Base-by-base conservation (phyloP, 1,140 invertebrate species). In the Drosophila repleta region DNA sequence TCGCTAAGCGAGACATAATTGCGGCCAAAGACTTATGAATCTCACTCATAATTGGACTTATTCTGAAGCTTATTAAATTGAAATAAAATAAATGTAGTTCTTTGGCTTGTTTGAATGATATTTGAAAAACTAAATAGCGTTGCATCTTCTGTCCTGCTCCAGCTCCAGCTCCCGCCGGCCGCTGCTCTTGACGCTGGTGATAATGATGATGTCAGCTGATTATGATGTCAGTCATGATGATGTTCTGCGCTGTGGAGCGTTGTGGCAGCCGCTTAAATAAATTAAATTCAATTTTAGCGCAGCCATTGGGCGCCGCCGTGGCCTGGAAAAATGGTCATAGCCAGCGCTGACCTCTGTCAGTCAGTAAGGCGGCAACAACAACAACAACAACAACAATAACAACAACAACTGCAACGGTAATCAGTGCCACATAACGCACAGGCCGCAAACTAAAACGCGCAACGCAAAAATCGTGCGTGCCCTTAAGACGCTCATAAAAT, bases 401-500 rank as follows among this genome's bases (percentile, higher is more conserved):
- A 29, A 11, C 21, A 17, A 57, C 37, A 57, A 18, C 55, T 55
- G 63, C 80, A 84, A 84, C 81, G 81, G 81, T 84, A 84, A 84
- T 84, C 81, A 84, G 82, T 84, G 81, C 81, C 82, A 84, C 81
- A 84, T 84, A 84, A 84, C 81, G 81, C 81, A 84, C 61, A 68
- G 64, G 76, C 76, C 76, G 75, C 64, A 73, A 76, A 73, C 64
- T 79, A 64, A 80, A 85, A 81, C 70, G 82, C 78, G 82, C 81
- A 84, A 85, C 82, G 81, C 81, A 85, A 87, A 85, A 85, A 87
- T 85, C 81, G 81, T 85, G 81, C 81, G 81, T 87, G 82, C 81
- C 77, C 81, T 87, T 85, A 85, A 87, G 81, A 87, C 83, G 81
- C 81, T 85, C 81, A 85, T 85, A 85, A 85, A 85, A 85, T 87